phyloP scores from a whole-genome alignment of 1,140 invertebrate species.

The Euwallacea fornicatus region DNA sequence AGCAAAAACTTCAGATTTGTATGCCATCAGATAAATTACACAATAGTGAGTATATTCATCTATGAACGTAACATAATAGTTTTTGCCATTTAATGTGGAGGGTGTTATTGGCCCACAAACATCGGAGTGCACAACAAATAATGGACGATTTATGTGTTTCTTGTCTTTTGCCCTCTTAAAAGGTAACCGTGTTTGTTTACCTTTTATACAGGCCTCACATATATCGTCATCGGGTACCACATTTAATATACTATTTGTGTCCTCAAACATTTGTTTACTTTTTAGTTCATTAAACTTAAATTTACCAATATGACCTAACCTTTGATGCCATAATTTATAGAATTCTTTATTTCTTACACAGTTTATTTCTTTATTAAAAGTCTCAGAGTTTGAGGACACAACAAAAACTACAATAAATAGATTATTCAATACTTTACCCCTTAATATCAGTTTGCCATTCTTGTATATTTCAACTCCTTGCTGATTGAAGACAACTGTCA shows the following conservation, averaged over 20 bases:
- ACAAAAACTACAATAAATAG: no score
- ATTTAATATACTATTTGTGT: conserved; percentile 52
- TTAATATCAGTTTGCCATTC: no score
- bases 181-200: conserved; percentile 53
- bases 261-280: conserved; percentile 52
- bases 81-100: conserved; percentile 47
- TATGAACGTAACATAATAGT: conserved; percentile 51
- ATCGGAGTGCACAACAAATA: conserved; percentile 54
- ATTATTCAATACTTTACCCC: no score
- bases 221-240: conserved; percentile 25
- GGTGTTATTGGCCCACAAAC: conserved; percentile 55
- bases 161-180: conserved; percentile 51
- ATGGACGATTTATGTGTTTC: conserved; percentile 49
- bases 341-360: no score
- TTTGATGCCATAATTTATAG: no score
- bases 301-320: no score
- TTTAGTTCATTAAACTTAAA: no score
- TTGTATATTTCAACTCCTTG: no score
- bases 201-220: conserved; percentile 55
- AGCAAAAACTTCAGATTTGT: conserved; percentile 51
- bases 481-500: no score
- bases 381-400: no score
- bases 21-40: conserved; percentile 46
- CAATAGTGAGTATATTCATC: conserved; percentile 50
- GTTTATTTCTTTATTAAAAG: no score